These are phyloP conservation scores for Ameiurus melas DNA, from an alignment of 2,113 vertebrate species.

Conservation along the genomic window DNA sequence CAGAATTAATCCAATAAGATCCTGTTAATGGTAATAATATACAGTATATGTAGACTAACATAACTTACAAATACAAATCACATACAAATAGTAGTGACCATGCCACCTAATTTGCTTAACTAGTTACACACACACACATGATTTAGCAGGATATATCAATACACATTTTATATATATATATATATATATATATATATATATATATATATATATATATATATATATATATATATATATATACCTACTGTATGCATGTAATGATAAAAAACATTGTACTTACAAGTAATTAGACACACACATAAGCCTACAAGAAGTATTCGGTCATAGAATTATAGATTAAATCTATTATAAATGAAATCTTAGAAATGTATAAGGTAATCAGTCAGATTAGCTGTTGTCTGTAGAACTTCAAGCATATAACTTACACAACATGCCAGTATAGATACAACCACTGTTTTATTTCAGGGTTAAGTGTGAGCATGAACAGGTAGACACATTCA, in stretches of 20 bases:
- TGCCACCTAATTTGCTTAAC: neutral
- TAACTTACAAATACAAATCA: no score
- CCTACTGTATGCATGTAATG: neutral
- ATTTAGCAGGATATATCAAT: neutral
- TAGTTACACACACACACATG: neutral
- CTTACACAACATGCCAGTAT: neutral
- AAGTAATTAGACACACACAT: no score
- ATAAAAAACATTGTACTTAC: neutral
- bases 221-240: neutral
- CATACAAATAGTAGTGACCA: neutral
- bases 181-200: neutral
- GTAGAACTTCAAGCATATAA: neutral
- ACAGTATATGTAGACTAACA: no score
- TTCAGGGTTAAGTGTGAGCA: neutral
- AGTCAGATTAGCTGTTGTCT: neutral
- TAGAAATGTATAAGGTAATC: neutral
- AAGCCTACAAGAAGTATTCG: neutral
- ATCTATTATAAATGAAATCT: neutral
- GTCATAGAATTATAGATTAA: neutral
- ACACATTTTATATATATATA: neutral
- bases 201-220: neutral
- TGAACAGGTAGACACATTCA: neutral
- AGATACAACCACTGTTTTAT: neutral
- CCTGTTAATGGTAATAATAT: no score
- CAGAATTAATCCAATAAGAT: no score